Evolutionary conservation across 2,797 vertebrate species (phyloP), one percentile per base, ranked within the genome.

Genomic region (Pogonophryne albipinna): DNA sequence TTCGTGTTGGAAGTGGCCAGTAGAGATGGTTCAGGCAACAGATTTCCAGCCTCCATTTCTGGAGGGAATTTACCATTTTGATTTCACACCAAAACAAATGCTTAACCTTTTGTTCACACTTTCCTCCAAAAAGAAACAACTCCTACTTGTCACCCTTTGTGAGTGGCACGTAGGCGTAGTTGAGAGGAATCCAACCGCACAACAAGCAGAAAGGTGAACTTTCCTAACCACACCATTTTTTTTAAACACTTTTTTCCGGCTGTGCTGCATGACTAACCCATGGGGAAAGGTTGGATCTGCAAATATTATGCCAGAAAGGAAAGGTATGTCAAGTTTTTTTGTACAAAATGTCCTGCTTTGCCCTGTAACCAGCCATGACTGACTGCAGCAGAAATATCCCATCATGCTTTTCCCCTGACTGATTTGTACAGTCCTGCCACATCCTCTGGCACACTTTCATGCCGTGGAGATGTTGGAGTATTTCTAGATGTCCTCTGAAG

Each of bases 401-500:
- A 74, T 78, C 78, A 56, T 75, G 78, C 83, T 19, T 71, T 65
- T 73, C 63, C 47, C 49, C 55, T 20, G 7, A 70, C 81, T 69
- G 60, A 79, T 59, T 79, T 51, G 63, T 27, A 27, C 66, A 70
- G 58, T 67, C 51, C 6, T 23, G 23, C 13, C 31, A 6, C 80
- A 42, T 27, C 10, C 64, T 60, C 66, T 61, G 78, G 58, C 69
- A 58, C 66, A 27, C 60, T 74, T 82, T 80, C 65, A 67, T 64
- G 46, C 67, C 12, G 59, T 23, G 62, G 53, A 73, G 76, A 75
- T 64, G 70, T 53, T 62, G 4, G 23, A 46, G 66, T 76, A 61
- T 82, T 76, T 80, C 76, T 80, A 17, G 73, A 69, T 45, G 80
- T 70, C 65, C 66, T 87, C 83, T 87, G 83, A 89, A 78, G 83